Evolutionary conservation across 2,113 vertebrate species (phyloP), one percentile per base, ranked within the genome.

Genomic region (Serilophus lunatus): DNA sequence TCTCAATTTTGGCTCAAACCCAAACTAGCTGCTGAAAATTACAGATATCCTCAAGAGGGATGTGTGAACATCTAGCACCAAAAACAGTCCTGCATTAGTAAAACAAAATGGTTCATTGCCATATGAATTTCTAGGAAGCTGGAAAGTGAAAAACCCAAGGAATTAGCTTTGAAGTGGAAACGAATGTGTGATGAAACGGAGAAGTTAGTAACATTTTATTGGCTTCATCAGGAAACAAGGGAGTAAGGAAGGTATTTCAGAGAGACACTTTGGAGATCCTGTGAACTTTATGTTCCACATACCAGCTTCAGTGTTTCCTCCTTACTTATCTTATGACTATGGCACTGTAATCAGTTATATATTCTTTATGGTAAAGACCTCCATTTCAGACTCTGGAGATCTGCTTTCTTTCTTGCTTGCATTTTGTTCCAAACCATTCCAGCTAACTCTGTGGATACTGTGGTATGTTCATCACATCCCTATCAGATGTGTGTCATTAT

Each of bases 201-300:
- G 44, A 74, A n/a, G 11, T 60, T 36, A 53, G 20, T 49, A 35
- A 18, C 1, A 3, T 49, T 82, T 60, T 0, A 0, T 49, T 44
- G 23, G 13, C 8, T 61, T 81, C 31, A 18, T 49, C 72, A 86
- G 54, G 59, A 93, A 86, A 60, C 23, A 8, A 51, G 15, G 18
- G 18, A 65, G 12, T 66, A 42, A 75, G 49, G 47, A 59, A 60
- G 13, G 7, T 18, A 31, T 82, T 92, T 92, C 25, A 68, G n/a
- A 65, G 44, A 29, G 7, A 51, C 20, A 69, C 35, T 65, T 29
- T 40, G 60, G 61, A 63, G 25, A 45, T 36, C 17, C 51, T 54
- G 1, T 60, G 53, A 88, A 44, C 15, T 50, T 12, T 63, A 23
- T 18, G 12, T 13, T 71, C 31, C 53, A 3, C 64, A 35, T 35